Base-by-base conservation (phyloP, 1,140 invertebrate species). In the Cherax destructor region DNA sequence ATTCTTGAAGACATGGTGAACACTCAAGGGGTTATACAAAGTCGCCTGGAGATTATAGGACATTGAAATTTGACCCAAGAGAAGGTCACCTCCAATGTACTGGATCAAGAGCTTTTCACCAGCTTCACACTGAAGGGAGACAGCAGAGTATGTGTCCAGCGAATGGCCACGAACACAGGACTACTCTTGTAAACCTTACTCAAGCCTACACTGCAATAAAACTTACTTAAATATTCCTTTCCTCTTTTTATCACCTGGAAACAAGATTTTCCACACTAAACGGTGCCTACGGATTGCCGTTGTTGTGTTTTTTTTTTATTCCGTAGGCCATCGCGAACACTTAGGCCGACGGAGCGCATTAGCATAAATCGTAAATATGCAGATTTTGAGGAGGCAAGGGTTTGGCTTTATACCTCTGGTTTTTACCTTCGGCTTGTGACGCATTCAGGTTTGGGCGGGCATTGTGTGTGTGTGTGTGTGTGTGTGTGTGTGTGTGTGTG, bases 301-400 rank as follows among this genome's bases (percentile, higher is more conserved):
- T 41, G 30, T 41, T 41, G 30, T 41, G 30, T 41, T 56, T 56
- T 56, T 56, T 6, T 56, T 56, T 56, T 56, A 9, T 41, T 88
- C 61, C 87, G 13, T 74, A 61, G 59, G 79, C 79, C 87, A 49
- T 79, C 50, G 79, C 78, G 59, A 74, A 16, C 87, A 72, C 65
- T 81, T 74, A 81, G 79, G 61, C 59, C 78, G 49, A 21, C 65
- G 16, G 21, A 11, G 13, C 59, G 49, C 41, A 88, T 88, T 88
- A 81, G 87, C 87, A 88, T 88, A 88, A 88, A 88, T 88, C 87
- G 80, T 88, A 88, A 88, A 88, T 88, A 88, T 88, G 87, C 87
- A 88, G 83, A 88, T 88, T 50, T 81, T 56, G 47, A 30, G 65
- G 30, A 11, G 50, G 61, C 30, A 13, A 72, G n/a, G 78, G 69